Evolutionary conservation across 2,888 invertebrate genomes (phyloP).

Genomic region (Capitulum mitella): DNA sequence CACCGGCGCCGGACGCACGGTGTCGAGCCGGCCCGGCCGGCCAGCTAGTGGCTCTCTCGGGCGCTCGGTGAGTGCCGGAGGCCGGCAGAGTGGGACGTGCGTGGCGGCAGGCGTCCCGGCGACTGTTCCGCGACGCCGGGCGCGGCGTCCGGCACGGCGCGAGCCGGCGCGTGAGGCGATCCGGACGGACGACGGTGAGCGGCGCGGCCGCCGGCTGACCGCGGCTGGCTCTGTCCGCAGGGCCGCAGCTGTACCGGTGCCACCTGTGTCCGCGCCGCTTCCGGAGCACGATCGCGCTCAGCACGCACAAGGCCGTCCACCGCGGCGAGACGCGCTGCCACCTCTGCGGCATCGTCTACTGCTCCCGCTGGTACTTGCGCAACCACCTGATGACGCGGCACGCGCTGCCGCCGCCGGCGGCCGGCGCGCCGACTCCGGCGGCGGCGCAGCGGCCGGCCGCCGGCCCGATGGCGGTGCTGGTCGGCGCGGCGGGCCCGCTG

Average conservation of each 20-base stretch:
- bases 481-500: too few relatives aligned
- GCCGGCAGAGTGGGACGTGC: too few relatives aligned
- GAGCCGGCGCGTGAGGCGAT: neutral
- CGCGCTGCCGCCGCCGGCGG: neutral
- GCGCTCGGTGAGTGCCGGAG: too few relatives aligned
- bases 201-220: too few relatives aligned
- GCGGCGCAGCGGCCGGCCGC: neutral
- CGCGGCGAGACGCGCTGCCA: slow-evolving; percentile 14
- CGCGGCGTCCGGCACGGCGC: too few relatives aligned
- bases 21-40: neutral
- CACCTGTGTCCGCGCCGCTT: neutral
- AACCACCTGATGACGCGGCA: slow-evolving; percentile 89
- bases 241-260: neutral
- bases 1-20: neutral
- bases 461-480: too few relatives aligned
- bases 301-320: slow-evolving; percentile 14
- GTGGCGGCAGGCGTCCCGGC: neutral
- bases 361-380: slow-evolving; percentile 79
- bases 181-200: too few relatives aligned
- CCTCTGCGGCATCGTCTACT: slow-evolving; percentile 18
- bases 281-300: slow-evolving; percentile 5
- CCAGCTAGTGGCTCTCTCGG: too few relatives aligned
- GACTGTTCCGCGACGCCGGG: too few relatives aligned
- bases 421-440: neutral
- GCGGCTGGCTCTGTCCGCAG: neutral